Evolutionary conservation across 2,888 invertebrate genomes (phyloP).

Genomic region (Omphaloscelis lunosa): DNA sequence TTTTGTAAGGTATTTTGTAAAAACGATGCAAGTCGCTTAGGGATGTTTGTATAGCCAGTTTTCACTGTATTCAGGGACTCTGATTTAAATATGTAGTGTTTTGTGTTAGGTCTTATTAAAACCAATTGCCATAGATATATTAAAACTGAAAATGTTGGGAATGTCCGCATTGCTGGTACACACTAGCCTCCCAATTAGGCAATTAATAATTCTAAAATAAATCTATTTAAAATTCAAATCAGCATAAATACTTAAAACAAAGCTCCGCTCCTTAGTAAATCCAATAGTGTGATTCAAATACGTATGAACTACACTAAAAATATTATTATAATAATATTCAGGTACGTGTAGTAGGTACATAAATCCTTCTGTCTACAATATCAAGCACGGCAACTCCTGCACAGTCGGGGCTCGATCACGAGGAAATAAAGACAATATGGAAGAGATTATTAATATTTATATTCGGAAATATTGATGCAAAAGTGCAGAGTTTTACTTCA

Average conservation of each 20-base stretch:
- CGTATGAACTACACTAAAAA: constrained; percentile 61
- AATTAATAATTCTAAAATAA: neutral
- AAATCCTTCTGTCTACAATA: constrained; percentile 75
- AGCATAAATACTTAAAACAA: constrained; percentile 23
- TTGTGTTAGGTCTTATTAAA: too few species aligned
- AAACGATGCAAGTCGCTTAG: neutral
- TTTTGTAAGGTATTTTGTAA: constrained; percentile 6
- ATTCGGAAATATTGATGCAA: constrained; percentile 29
- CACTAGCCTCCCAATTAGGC: too few species aligned
- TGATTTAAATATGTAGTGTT: too few species aligned
- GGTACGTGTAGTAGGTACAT: constrained; percentile 69
- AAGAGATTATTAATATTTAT: constrained; percentile 61
- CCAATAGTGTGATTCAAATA: constrained; percentile 47
- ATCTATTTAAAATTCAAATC: neutral
- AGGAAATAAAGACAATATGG: constrained; percentile 67
- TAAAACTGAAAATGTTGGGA: neutral
- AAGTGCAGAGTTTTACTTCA: constrained; percentile 23
- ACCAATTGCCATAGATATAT: too few species aligned
- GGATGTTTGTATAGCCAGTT: neutral
- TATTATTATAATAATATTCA: constrained; percentile 74
- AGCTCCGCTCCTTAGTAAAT: constrained; percentile 13
- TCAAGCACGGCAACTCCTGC: constrained; percentile 74
- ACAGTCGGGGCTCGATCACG: constrained; percentile 72
- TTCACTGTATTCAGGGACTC: too few species aligned
- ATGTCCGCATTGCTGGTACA: too few species aligned